phyloP scores from a whole-genome alignment of 2,888 invertebrate genomes.

The Scaptomyza cyrtandrae region DNA sequence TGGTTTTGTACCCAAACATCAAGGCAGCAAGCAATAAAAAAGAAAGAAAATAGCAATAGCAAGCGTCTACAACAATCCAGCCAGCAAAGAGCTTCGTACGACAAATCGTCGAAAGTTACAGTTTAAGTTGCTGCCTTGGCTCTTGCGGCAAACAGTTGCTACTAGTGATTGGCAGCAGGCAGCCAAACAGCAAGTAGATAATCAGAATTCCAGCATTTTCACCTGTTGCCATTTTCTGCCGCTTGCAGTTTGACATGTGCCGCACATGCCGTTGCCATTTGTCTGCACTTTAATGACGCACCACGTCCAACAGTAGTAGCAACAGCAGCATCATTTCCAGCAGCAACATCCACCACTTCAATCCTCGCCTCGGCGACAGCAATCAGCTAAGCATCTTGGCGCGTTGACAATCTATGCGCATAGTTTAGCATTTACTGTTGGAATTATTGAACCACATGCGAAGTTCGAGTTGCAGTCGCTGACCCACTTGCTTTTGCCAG shows the following conservation, averaged over 20 bases:
- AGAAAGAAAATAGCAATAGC: conserved; percentile 34
- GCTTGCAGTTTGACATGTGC: conserved; percentile 80
- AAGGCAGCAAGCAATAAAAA: conserved; percentile 46
- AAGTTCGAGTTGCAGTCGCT: conserved; percentile 62
- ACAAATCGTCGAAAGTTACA: conserved; percentile 80
- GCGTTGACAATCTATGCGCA: conserved; percentile 77
- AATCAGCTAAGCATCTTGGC: conserved; percentile 72
- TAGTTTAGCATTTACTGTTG: conserved; percentile 76
- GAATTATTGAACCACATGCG: conserved; percentile 73
- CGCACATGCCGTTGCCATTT: conserved; percentile 82
- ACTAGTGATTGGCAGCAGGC: conserved; percentile 46
- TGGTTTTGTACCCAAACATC: conserved; percentile 70
- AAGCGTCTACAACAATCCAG: conserved; percentile 48
- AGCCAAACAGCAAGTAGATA: conserved; percentile 61
- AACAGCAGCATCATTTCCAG: conserved; percentile 32
- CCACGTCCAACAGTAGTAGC: conserved; percentile 53
- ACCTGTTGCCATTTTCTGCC: conserved; percentile 75
- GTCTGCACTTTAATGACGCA: conserved; percentile 81
- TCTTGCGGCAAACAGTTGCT: conserved; percentile 53
- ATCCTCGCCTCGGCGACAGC: conserved; percentile 54
- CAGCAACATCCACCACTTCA: conserved; percentile 46
- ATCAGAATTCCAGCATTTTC: conserved; percentile 81
- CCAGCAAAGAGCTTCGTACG: conserved; percentile 53
- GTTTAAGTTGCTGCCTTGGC: conserved; percentile 69
- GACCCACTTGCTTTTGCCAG: conserved; percentile 56